phyloP scores from a whole-genome alignment of 2,888 invertebrate species.

The Criorhina ranunculi region DNA sequence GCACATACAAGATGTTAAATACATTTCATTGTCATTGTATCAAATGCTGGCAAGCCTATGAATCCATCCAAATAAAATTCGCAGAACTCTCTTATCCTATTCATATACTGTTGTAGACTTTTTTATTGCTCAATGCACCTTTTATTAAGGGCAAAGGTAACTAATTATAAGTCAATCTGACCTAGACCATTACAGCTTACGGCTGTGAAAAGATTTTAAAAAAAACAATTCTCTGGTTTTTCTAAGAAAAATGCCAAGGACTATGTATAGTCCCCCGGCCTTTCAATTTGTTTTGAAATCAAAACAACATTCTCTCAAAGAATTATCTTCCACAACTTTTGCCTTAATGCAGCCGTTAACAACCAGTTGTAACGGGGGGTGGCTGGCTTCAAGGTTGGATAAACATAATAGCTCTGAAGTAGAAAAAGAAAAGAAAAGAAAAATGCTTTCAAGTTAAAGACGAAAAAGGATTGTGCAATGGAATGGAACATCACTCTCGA shows the following conservation, averaged over 20 bases:
- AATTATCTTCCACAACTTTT: neutral
- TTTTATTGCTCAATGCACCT: neutral
- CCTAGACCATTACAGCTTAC: neutral
- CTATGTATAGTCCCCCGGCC: neutral
- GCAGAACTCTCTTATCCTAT: neutral
- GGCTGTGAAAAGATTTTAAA: neutral
- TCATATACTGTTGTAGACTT: too few species aligned
- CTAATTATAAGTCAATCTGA: neutral
- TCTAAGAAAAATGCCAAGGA: neutral
- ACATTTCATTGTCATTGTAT: too few species aligned
- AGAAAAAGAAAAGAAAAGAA: neutral
- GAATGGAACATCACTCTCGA: neutral
- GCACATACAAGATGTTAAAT: too few species aligned
- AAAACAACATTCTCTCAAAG: neutral
- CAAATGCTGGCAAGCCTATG: too few species aligned
- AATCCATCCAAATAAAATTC: neutral
- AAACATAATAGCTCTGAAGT: neutral
- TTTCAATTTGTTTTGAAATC: neutral
- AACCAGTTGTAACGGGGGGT: neutral
- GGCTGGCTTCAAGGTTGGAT: neutral
- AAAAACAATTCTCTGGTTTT: neutral
- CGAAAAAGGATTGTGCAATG: neutral
- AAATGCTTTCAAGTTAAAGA: too few species aligned
- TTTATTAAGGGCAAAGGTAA: neutral
- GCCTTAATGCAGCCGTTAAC: neutral